Evolutionary conservation across 2,797 vertebrate species (phyloP), one percentile per base, ranked within the genome.

Genomic region (Girardinus metallicus): DNA sequence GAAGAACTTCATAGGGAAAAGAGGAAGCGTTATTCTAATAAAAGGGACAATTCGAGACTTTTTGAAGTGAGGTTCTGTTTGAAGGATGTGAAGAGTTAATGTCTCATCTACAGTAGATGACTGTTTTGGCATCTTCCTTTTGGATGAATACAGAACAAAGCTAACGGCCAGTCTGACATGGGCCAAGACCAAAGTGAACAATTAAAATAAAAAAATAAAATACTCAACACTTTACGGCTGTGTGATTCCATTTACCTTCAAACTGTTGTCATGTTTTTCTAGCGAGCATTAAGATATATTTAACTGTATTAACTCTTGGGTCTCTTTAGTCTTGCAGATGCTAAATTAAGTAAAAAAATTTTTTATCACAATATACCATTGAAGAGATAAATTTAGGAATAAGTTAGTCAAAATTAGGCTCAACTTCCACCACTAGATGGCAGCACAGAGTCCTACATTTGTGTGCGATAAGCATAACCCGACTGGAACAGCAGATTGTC

Each of bases 1-100:
- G 16, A 9, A 66, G 66, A 62, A 64, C 46, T 74, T 93, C 95
- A 91, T 93, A 89, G 93, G 94, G 95, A 94, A 93, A 94, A 94
- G 87, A 93, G 91, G 91, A 93, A 94, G 91, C 18, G 29, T 89
- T 18, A 10, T 55, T 92, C 80, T 86, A 85, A 93, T 90, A 87
- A 75, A 71, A 34, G 79, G 76, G 51, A 29, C 26, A 16, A 72
- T 46, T 72, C 13, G 29, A 29, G 26, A 46, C 55, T 29, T 72
- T 46, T 72, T 72, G 11, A 70, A 72, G 26, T 46, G 26, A 72
- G 68, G 41, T 46, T 46, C 13, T 72, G n/a, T 72, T 46, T 72
- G 9, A 29, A 18, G 5, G 43, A 16, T 31, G 7, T 16, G 41
- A 72, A 36, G 4, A 68, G 4, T 71, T 46, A 1, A 29, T 29